Conservation (phyloP, 2,888 invertebrate species). For the Eilema depressum region DNA sequence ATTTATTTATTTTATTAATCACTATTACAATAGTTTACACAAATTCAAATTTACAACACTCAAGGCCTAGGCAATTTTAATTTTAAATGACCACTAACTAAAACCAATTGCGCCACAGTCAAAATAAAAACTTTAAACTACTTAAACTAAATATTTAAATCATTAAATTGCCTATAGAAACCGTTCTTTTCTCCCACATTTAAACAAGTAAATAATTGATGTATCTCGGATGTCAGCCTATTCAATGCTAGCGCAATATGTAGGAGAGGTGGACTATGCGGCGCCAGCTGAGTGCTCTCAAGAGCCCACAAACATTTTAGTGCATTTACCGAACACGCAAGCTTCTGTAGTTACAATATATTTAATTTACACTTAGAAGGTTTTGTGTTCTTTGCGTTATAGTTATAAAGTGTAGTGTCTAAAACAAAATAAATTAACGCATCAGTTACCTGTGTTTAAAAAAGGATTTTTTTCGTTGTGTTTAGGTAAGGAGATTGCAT, state of each 20-base stretch:
- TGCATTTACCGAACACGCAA: constrained; percentile 48
- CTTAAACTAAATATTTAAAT: not conserved
- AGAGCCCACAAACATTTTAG: constrained; percentile 48
- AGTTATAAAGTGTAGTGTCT: constrained; percentile 19
- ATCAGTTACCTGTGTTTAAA: not conserved
- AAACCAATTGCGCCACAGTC: too few species aligned
- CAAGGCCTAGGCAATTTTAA: not conserved
- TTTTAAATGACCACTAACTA: not conserved
- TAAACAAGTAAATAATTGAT: constrained; percentile 12
- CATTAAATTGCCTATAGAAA: not conserved
- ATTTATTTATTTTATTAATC: too few species aligned
- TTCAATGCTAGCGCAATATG: constrained; percentile 40
- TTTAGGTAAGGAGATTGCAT: constrained; percentile 9
- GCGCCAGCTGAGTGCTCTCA: constrained; percentile 47
- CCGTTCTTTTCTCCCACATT: not conserved
- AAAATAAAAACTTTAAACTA: too few species aligned
- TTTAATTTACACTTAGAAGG: constrained; percentile 22
- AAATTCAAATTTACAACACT: too few species aligned
- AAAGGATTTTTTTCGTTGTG: constrained; percentile 8
- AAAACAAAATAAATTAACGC: not conserved
- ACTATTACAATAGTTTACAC: too few species aligned
- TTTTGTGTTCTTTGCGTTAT: constrained; percentile 22
- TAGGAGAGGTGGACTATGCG: constrained; percentile 54
- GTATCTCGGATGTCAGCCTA: constrained; percentile 21
- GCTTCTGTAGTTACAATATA: constrained; percentile 34